Conservation (phyloP, 1,140 invertebrate genomes). For the Agrilus planipennis region DNA sequence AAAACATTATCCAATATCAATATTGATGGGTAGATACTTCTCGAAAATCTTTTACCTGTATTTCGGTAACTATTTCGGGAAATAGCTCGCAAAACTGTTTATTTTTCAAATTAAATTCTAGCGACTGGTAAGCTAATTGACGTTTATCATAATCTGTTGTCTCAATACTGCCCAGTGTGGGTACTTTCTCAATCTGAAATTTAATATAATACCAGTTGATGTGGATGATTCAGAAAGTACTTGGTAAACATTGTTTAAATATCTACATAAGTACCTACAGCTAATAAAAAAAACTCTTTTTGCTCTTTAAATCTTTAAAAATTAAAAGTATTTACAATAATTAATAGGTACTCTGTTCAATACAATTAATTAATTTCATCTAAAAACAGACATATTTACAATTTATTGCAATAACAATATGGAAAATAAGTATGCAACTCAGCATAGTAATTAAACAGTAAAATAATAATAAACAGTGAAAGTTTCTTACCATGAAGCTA, state of each 20-base stretch:
- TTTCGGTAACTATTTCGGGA: constrained; percentile 60
- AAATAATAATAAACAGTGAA: not conserved
- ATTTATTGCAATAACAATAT: too few species aligned
- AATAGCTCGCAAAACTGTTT: constrained; percentile 86
- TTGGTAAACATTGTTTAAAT: too few species aligned
- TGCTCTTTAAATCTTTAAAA: too few species aligned
- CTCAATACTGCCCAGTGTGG: constrained; percentile 89
- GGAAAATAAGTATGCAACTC: too few species aligned
- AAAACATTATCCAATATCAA: not conserved
- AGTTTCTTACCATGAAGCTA: constrained; percentile 65
- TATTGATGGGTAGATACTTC: not conserved
- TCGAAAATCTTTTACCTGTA: constrained; percentile 23
- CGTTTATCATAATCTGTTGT: constrained; percentile 83
- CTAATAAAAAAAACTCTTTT: too few species aligned
- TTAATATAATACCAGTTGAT: too few species aligned
- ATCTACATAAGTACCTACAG: too few species aligned
- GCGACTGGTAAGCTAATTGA: constrained; percentile 71
- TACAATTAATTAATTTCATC: too few species aligned
- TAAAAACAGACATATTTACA: too few species aligned
- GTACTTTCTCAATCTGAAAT: constrained; percentile 80
- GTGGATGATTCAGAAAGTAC: too few species aligned
- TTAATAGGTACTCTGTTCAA: too few species aligned
- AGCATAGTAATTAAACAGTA: not conserved
- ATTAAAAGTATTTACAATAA: too few species aligned
- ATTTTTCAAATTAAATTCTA: constrained; percentile 85